phyloP scores from a whole-genome alignment of 2,113 vertebrate genomes.

The Lucifuga dentata region DNA sequence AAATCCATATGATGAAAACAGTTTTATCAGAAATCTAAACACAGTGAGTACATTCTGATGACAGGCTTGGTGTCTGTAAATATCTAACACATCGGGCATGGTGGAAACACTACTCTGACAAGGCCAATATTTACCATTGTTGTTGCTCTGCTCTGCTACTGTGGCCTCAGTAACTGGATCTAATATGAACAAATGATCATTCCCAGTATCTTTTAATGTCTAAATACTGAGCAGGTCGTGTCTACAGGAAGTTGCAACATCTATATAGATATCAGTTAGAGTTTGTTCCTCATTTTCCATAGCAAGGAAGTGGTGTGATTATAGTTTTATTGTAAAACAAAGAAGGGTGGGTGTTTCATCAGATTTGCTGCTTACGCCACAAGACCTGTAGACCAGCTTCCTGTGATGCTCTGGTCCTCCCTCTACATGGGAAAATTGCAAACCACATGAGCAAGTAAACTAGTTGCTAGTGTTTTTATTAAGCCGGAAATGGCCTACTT shows the following conservation, averaged over 20 bases:
- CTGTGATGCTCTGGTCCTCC: background rate
- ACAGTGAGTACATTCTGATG: background rate
- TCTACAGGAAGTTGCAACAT: slow-evolving; percentile 45
- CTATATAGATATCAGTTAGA: background rate
- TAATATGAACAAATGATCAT: background rate
- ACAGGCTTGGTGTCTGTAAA: background rate
- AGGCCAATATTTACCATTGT: slow-evolving; percentile 9
- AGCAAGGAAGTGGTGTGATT: background rate
- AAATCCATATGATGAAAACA: slow-evolving; percentile 28
- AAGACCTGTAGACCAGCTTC: background rate
- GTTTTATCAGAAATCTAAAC: no score
- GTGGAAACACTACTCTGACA: slow-evolving; percentile 6
- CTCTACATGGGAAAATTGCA: slow-evolving; percentile 12
- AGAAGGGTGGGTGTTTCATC: background rate
- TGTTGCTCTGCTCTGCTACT: slow-evolving; percentile 8
- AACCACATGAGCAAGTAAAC: slow-evolving; percentile 2
- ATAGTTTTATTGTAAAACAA: background rate
- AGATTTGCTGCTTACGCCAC: background rate
- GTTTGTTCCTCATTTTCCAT: slow-evolving; percentile 43
- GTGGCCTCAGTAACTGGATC: slow-evolving; percentile 6
- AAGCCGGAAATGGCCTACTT: slow-evolving; percentile 37
- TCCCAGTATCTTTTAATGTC: background rate
- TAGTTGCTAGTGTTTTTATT: background rate
- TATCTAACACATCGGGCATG: slow-evolving; percentile 2
- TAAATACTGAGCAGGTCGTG: background rate